Conservation (phyloP, 1,140 invertebrate species). For the Caenorhabditis remanei region DNA sequence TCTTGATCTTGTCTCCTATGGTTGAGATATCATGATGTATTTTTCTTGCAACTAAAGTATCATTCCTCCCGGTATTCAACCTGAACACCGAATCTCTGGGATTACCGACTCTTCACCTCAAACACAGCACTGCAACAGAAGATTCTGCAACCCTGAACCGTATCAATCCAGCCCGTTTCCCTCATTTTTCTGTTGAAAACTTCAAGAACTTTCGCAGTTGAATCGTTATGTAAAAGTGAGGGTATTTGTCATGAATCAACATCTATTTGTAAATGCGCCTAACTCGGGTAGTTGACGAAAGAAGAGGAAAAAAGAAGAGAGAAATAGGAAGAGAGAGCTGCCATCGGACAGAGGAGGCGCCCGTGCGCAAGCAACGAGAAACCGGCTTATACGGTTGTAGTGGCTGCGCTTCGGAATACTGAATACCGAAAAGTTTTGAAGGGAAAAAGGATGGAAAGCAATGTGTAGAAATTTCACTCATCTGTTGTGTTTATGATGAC, state of each 20-base stretch:
- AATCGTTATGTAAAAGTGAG: conserved; percentile 52
- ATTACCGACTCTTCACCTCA: no score
- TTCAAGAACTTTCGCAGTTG: conserved; percentile 46
- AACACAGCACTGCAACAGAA: no score
- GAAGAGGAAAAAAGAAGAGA: neutral
- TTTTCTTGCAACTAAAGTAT: no score
- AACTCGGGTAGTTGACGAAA: conserved; percentile 52
- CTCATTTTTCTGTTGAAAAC: neutral
- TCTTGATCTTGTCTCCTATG: no score
- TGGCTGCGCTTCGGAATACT: conserved; percentile 41
- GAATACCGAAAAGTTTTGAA: conserved; percentile 39
- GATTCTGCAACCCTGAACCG: neutral
- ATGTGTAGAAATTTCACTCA: neutral
- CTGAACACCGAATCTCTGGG: no score
- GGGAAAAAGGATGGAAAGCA: neutral
- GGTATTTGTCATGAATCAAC: conserved; percentile 56
- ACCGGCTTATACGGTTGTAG: conserved; percentile 50
- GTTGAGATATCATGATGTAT: no score
- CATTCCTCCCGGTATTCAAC: no score
- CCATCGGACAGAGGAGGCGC: conserved; percentile 27
- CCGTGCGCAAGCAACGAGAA: conserved; percentile 46
- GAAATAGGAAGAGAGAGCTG: conserved; percentile 28
- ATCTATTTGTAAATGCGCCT: conserved; percentile 55
- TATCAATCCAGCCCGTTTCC: neutral
- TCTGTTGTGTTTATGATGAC: conserved; percentile 16